Evolutionary conservation across 1,140 invertebrate species (phyloP).

Genomic region (Panagrolaimus sp.): DNA sequence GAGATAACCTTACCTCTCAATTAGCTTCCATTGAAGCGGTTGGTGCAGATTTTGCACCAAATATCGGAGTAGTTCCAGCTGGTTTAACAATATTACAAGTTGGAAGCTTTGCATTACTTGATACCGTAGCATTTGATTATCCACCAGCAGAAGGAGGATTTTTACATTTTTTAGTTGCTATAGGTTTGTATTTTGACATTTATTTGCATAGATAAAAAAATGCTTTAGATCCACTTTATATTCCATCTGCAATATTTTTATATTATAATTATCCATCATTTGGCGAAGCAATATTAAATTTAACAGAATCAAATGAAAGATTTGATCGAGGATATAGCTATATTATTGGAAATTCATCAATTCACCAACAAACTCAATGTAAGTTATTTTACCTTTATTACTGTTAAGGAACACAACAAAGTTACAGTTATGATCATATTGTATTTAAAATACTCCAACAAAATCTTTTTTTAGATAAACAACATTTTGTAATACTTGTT

Average conservation of each 20-base stretch:
- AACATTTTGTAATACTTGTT: neutral
- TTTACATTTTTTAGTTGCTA: slow-evolving; percentile 5
- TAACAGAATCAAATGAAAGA: neutral
- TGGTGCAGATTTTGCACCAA: neutral
- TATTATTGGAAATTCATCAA: neutral
- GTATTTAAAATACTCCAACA: no score
- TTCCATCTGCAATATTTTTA: neutral
- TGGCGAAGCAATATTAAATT: neutral
- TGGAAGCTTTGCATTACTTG: neutral
- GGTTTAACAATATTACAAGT: neutral
- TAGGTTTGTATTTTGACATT: neutral
- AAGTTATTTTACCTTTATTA: no score
- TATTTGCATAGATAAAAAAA: neutral
- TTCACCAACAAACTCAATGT: neutral
- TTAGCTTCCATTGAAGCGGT: neutral
- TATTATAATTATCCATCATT: slow-evolving; percentile 1
- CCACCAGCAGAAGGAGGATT: neutral
- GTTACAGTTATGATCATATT: no score
- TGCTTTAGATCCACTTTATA: neutral
- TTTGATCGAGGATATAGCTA: neutral
- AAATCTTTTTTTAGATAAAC: neutral
- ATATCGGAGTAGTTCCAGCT: neutral
- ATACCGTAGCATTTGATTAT: slow-evolving; percentile 1
- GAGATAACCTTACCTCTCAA: neutral
- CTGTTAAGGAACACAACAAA: no score